Base-by-base conservation (phyloP, 2,113 vertebrate genomes). In the Hystrix brachyura region DNA sequence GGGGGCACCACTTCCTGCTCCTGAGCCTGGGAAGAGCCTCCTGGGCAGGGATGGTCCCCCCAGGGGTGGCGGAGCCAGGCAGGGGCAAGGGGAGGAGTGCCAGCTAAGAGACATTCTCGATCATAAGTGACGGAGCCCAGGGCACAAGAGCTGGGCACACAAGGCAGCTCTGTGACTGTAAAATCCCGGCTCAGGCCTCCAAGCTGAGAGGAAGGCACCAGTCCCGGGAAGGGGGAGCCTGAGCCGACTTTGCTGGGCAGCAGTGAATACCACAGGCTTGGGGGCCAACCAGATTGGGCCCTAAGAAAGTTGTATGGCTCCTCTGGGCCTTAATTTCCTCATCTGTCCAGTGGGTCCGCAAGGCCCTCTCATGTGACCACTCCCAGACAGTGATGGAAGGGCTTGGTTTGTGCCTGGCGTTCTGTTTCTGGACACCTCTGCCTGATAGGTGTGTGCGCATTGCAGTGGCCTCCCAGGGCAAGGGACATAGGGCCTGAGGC, bases 321-420 rank as follows among this genome's bases (percentile, higher is more conserved):
- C 51, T 21, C 15, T 3, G n/a, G n/a, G 51, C 72, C 25, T 51
- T 0, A 0, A 14, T 3, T 34, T 34, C 7, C 55, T 17, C 2
- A 3, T 34, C 23, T 10, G 27, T 21, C 27, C 60, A 23, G 13
- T 0, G 3, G 48, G 67, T 25, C 19, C 3, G 0, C 18, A 7
- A 34, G 43, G 19, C 15, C 14, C 13, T 27, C 12, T 53, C 62
- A 0, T 1, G 0, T 0, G 1, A 4, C 0, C 0, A 7, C 3
- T 15, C 5, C 8, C 0, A 0, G 38, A 90, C 4, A 0, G 51
- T 29, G 4, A 9, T 0, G 0, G 3, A 18, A 51, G 14, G 0
- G 8, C 14, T 0, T 43, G 18, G 48, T n/a, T 34, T 62, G 48
- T 5, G 15, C 8, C 0, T 1, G 17, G 74, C 5, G 5, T 46